Conservation (phyloP, 2,113 vertebrate genomes). For the Eclectus roratus region DNA sequence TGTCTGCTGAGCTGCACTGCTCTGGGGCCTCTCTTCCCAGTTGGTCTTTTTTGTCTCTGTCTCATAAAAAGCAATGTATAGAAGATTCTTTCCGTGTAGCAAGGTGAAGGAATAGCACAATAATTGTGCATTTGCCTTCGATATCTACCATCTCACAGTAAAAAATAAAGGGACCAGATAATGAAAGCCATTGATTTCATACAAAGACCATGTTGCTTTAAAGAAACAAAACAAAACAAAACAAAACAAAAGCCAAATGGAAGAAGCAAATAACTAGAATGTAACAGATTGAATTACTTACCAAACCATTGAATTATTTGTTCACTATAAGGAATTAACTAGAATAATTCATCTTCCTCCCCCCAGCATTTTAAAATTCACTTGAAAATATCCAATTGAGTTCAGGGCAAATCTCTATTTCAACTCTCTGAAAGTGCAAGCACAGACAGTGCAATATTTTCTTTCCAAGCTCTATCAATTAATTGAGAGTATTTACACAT, state of each 20-base stretch:
- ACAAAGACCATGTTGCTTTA: neutral
- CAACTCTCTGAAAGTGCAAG: neutral
- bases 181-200: neutral
- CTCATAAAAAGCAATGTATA: neutral
- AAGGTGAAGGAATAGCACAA: neutral
- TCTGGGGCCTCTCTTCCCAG: neutral
- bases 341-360: neutral
- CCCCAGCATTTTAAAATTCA: neutral
- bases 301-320: neutral
- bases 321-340: neutral
- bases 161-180: neutral
- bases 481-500: neutral
- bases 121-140: neutral
- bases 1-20: constrained; percentile 1
- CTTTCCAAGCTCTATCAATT: neutral
- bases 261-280: neutral
- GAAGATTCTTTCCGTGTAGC: neutral
- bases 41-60: neutral
- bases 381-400: neutral
- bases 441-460: constrained; percentile 28
- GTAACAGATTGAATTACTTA: neutral
- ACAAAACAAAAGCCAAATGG: neutral
- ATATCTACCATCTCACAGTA: neutral
- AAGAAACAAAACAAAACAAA: neutral
- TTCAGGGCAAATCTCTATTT: neutral